Evolutionary conservation across 92 coral and sea anemone genomes (phyloP).

Genomic region (Epizoanthus illoricatus): DNA sequence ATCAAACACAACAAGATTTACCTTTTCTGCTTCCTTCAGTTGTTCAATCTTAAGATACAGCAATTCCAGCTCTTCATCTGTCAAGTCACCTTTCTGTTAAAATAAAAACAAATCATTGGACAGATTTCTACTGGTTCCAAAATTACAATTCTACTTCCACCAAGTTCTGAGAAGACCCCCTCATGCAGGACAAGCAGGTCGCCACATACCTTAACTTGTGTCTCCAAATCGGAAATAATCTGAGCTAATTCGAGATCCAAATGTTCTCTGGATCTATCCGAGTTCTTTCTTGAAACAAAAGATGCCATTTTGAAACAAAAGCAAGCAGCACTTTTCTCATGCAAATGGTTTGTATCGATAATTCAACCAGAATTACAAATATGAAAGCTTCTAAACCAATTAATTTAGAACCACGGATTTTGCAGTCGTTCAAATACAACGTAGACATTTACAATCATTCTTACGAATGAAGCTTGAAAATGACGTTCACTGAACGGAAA

Average conservation of each 20-base stretch:
- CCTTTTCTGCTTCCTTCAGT: slow-evolving; percentile 79
- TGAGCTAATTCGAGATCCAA: slow-evolving; percentile 18
- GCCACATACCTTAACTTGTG: slow-evolving; percentile 12
- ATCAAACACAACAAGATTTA: background rate
- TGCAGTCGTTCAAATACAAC: background rate
- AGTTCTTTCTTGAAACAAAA: background rate
- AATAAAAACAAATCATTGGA: background rate
- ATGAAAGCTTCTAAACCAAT: background rate
- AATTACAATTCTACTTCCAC: no score
- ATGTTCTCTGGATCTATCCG: background rate
- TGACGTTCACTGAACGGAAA: background rate
- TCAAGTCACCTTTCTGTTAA: slow-evolving; percentile 57
- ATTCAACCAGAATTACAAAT: background rate
- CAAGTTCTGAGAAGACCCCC: no score
- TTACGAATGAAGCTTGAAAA: background rate
- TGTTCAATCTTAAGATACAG: slow-evolving; percentile 68
- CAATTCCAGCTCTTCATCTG: slow-evolving; percentile 65
- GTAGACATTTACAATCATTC: background rate
- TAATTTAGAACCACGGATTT: background rate
- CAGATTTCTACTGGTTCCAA: no score
- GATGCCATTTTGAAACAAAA: slow-evolving; percentile 1
- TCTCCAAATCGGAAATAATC: slow-evolving; percentile 14
- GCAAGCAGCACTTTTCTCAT: background rate
- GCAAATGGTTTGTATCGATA: background rate
- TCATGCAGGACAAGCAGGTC: background rate